These are phyloP conservation scores for Ophion obscuratus DNA, from an alignment of 2,888 invertebrate genomes.

Conservation along the genomic window DNA sequence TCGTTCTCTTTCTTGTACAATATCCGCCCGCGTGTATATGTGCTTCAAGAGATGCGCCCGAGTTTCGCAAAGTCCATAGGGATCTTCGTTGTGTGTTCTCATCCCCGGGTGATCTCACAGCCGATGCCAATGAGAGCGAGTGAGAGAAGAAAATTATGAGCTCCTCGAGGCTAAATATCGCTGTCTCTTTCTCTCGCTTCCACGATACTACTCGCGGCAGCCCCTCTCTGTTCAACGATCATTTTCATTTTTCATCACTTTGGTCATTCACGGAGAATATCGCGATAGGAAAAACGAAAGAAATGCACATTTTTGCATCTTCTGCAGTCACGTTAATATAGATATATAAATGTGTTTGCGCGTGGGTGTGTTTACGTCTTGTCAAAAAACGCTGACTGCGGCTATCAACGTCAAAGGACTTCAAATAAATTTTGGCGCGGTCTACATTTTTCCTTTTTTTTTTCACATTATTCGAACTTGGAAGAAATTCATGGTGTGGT, in stretches of 20 bases:
- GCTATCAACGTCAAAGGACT: too few relatives aligned
- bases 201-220: constrained; percentile 4
- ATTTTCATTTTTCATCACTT: constrained; percentile 52
- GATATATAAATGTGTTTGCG: neutral
- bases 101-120: constrained; percentile 43
- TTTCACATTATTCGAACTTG: too few relatives aligned
- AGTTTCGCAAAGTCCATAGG: constrained; percentile 65
- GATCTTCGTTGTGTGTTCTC: constrained; percentile 52
- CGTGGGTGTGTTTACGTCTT: neutral
- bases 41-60: constrained; percentile 61
- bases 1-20: constrained; percentile 47
- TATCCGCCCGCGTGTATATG: constrained; percentile 55
- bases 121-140: constrained; percentile 25
- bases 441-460: too few relatives aligned
- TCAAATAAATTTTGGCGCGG: too few relatives aligned
- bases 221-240: constrained; percentile 18
- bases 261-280: constrained; percentile 35
- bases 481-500: too few relatives aligned
- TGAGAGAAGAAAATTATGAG: constrained; percentile 21
- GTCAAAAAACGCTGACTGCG: too few relatives aligned
- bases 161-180: constrained; percentile 45
- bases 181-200: constrained; percentile 19
- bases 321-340: neutral
- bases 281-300: neutral
- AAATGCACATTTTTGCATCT: neutral